A percentile compares a stretch with the other conserved stretches of the same genome.
Evolutionary conservation across 2,888 invertebrate genomes (phyloP).

Genomic region (Tipula helvola): DNA sequence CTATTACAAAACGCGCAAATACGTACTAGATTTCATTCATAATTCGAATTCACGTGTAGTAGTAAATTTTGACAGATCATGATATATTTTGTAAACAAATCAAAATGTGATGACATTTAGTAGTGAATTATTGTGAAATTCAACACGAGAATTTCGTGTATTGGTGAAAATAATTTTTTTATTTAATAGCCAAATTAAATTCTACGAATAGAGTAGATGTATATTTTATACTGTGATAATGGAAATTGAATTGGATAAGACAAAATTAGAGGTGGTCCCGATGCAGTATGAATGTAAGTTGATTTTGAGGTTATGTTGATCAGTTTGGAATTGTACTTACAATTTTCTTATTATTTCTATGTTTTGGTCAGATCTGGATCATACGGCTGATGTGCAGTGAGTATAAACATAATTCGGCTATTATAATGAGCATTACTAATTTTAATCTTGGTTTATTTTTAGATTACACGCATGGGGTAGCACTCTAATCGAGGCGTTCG

Average conservation of each 20-base stretch:
- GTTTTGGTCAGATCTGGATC: conserved; percentile 68
- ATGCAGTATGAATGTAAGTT: conserved; percentile 73
- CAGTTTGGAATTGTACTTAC: neutral
- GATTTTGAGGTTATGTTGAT: neutral
- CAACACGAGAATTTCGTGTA: neutral
- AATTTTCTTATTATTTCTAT: neutral
- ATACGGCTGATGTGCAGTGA: conserved; percentile 98
- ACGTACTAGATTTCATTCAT: neutral
- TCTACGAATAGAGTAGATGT: neutral
- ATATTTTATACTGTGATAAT: conserved; percentile 18
- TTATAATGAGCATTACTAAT: neutral
- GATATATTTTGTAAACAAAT: neutral
- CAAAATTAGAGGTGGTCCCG: conserved; percentile 44
- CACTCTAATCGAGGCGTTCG: conserved; percentile 76
- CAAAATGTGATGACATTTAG: neutral
- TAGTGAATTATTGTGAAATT: neutral
- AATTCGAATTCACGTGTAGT: neutral
- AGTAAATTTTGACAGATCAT: neutral
- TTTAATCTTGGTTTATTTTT: conserved; percentile 15
- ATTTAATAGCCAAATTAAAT: neutral
- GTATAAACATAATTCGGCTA: conserved; percentile 33
- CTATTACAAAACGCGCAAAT: neutral
- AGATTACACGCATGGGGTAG: conserved; percentile 91
- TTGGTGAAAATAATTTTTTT: neutral
- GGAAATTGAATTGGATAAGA: conserved; percentile 43